phyloP scores from a whole-genome alignment of 2,797 vertebrate species.

The Falco peregrinus region DNA sequence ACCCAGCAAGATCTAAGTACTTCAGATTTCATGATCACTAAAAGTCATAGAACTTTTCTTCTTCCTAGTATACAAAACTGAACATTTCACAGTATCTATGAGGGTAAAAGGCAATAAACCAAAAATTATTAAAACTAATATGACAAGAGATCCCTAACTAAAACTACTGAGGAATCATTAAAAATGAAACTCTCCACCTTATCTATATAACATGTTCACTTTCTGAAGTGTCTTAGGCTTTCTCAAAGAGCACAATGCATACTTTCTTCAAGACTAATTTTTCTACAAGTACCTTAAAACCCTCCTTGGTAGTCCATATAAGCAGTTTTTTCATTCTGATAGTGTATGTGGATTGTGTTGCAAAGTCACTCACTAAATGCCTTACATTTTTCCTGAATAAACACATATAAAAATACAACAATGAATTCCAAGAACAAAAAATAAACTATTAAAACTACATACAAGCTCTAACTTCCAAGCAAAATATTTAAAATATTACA shows the following conservation, averaged over 20 bases:
- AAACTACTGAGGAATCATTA: not conserved
- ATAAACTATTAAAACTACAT: not conserved
- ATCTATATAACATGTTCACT: not conserved
- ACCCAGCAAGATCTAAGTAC: not conserved
- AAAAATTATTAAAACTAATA: not conserved
- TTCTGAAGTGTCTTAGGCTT: not conserved
- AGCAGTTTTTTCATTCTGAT: not conserved
- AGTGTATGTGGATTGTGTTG: not conserved
- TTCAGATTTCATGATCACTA: not conserved
- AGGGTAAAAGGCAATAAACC: not conserved
- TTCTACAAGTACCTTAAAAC: not conserved
- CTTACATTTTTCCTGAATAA: not conserved
- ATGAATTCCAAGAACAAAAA: not conserved
- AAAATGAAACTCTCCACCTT: not conserved
- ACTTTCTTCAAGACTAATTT: not conserved
- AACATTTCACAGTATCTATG: not conserved
- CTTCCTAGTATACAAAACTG: not conserved
- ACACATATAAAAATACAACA: not conserved
- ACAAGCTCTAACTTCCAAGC: not conserved
- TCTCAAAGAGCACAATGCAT: not conserved
- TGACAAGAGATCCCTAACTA: not conserved
- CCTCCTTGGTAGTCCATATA: not conserved
- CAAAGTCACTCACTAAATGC: accelerated
- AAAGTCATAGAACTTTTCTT: not conserved
- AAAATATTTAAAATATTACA: not conserved